Percentiles rank a stretch among this genome's conserved stretches.
These are phyloP conservation scores for Sebastes diploproa DNA, from an alignment of 2,797 vertebrate species.

Conservation along the genomic window DNA sequence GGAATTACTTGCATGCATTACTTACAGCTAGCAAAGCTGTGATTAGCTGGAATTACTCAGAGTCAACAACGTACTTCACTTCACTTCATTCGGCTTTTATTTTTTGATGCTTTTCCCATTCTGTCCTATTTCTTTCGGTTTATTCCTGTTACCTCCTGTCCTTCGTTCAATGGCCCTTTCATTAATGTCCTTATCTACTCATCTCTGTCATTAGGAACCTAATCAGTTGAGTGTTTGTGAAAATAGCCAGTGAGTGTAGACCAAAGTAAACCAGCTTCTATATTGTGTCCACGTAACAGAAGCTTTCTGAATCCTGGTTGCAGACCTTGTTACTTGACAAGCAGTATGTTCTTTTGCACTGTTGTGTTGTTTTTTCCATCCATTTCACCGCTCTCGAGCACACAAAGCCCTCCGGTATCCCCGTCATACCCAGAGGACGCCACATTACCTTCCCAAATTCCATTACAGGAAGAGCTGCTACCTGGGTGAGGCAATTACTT, in stretches of 20 bases:
- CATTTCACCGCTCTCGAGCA: constrained; percentile 17
- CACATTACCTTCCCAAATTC: constrained; percentile 68
- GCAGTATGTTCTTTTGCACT: neutral
- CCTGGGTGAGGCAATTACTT: constrained; percentile 74
- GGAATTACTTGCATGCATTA: constrained; percentile 59
- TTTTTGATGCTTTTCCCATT: neutral
- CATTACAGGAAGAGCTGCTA: constrained; percentile 66
- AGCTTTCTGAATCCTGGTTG: neutral
- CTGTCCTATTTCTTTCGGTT: neutral
- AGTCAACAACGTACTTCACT: constrained; percentile 43
- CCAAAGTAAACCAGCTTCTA: neutral
- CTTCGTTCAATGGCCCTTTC: neutral
- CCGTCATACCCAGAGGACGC: constrained; percentile 44
- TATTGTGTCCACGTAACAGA: neutral
- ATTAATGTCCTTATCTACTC: neutral
- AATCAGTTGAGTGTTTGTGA: neutral
- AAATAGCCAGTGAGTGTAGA: neutral
- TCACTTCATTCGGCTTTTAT: constrained; percentile 25
- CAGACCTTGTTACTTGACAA: constrained; percentile 3
- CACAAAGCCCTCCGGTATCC: constrained; percentile 29
- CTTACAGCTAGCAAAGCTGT: constrained; percentile 61
- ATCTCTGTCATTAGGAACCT: neutral
- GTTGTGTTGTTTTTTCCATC: constrained; percentile 13
- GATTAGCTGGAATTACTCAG: constrained; percentile 68
- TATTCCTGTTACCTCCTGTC: neutral